Base-by-base conservation (phyloP, 2,797 vertebrate species). In the Acanthopagrus latus region DNA sequence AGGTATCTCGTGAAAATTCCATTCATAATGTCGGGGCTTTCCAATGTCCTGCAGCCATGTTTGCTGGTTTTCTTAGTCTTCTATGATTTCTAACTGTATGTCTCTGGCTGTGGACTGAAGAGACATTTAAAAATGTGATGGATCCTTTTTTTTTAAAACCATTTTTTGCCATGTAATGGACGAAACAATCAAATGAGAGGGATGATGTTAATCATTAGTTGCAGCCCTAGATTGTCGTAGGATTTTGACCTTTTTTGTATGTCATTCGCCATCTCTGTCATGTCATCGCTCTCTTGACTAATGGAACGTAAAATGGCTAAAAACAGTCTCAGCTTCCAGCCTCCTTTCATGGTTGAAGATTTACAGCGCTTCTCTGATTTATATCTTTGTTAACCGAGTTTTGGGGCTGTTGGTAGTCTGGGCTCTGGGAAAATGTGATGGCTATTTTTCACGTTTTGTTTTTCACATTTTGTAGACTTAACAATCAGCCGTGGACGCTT, bases 391-490 rank as follows among this genome's bases (percentile, higher is more conserved):
- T 23, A 20, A 71, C 62, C 16, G 0, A 65, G 47, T 21, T 47
- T 64, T 64, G 44, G 17, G 54, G 16, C 41, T 29, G 18, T 20
- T 29, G 59, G 21, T 33, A 17, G 29, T 76, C 44, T 69, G 44
- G 54, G 2, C 10, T 57, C 18, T 25, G 23, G 13, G 14, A 63
- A 47, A 17, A 27, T 58, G 10, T 20, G 41, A 25, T 44, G 21
- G 23, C 29, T 27, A 3, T 71, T 57, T 50, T 18, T 48, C 21
- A 43, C 3, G 2, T 27, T 47, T n/a, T 54, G 25, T 27, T 66
- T 74, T 52, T 47, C 23, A 18, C 46, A 68, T 68, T 77, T 72
- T 65, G 41, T 55, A n/a, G 20, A 63, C 13, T 9, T 20, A 48
- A 52, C 38, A 43, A 38, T 64, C 25, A 29, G 27, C n/a, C 54